Evolutionary conservation across 2,113 vertebrate genomes (phyloP), one percentile per base, ranked within the genome.

Genomic region (Ptilorrhoa leucosticta): DNA sequence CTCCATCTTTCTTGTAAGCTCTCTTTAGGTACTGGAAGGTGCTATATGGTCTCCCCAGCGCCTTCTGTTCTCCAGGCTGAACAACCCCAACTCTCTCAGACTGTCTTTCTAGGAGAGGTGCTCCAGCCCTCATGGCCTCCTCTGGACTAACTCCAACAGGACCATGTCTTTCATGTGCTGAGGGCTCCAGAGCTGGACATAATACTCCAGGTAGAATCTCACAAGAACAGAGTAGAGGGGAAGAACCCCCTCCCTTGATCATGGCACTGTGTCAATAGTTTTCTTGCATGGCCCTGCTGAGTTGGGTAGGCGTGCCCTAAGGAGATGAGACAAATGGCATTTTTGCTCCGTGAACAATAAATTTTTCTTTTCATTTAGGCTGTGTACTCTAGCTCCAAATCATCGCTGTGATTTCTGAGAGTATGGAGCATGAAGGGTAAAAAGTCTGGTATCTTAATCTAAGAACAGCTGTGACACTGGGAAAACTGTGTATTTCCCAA

Each of bases 101-200:
- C 21, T 54, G 27, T 53, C 13, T 26, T 16, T 58, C 31, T 23
- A 48, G 57, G 42, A 23, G 35, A 42, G 48, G 22, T 64, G 50
- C 35, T 65, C 35, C 42, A 64, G 35, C 31, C 31, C 42, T 71
- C 37, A 12, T 33, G 28, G 44, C 35, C 35, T 76, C 22, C 26
- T 50, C 31, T 57, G 68, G 22, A 16, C 44, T 45, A 0, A 0
- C 39, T n/a, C 45, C 51, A n/a, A 10, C 33, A 73, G 15, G 4
- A 21, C 23, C 15, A 15, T 26, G 37, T 75, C 48, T 66, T 58
- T 48, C n/a, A 21, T 60, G 39, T 47, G 39, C 87, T 82, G n/a
- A 75, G 45, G 24, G 24, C 69, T 82, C 39, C 45, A 68, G 28
- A 64, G 31, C 42, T 72, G 58, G 35, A 33, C 42, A 24, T 37